Evolutionary conservation across 30 jellyfish, hydroid and myxozoan genomes (phyloP).

Genomic region (Morbakka virulenta): DNA sequence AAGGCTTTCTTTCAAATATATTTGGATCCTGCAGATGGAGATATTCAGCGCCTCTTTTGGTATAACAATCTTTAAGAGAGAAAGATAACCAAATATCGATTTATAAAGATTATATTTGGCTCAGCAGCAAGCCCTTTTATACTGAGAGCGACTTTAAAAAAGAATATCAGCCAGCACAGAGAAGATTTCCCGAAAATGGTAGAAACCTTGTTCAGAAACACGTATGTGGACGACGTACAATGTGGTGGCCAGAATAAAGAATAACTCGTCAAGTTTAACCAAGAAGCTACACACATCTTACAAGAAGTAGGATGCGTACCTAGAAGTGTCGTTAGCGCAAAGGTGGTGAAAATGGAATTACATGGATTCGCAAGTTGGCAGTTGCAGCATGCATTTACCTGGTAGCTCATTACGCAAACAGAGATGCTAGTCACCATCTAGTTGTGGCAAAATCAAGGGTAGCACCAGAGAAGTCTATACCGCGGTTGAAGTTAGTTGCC

Average conservation of each 20-base stretch:
- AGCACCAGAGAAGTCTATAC: constrained; percentile 25
- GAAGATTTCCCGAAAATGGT: constrained; percentile 35
- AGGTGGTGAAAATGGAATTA: not conserved
- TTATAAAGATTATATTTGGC: constrained; percentile 39
- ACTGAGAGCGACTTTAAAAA: constrained; percentile 41
- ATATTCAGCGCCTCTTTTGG: constrained; percentile 41
- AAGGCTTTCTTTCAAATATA: constrained; percentile 41
- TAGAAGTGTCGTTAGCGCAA: constrained; percentile 11
- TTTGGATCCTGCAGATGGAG: constrained; percentile 46
- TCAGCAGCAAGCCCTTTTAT: constrained; percentile 37
- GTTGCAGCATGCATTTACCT: constrained; percentile 25
- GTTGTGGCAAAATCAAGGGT: constrained; percentile 30
- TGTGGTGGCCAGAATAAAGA: constrained; percentile 28
- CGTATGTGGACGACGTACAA: constrained; percentile 57
- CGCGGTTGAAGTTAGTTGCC: constrained; percentile 16
- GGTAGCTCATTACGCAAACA: not conserved
- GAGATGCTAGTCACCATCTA: constrained; percentile 7
- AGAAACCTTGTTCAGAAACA: constrained; percentile 33
- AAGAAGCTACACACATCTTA: constrained; percentile 36
- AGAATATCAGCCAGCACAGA: constrained; percentile 29
- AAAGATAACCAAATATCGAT: constrained; percentile 31
- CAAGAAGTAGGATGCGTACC: constrained; percentile 50
- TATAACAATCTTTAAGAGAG: constrained; percentile 26
- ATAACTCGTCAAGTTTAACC: constrained; percentile 33
- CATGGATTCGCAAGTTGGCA: constrained; percentile 35